A percentile compares a stretch with the other conserved stretches of the same genome.
Evolutionary conservation across 1,140 invertebrate genomes (phyloP).

Genomic region (Cyclina sinensis): DNA sequence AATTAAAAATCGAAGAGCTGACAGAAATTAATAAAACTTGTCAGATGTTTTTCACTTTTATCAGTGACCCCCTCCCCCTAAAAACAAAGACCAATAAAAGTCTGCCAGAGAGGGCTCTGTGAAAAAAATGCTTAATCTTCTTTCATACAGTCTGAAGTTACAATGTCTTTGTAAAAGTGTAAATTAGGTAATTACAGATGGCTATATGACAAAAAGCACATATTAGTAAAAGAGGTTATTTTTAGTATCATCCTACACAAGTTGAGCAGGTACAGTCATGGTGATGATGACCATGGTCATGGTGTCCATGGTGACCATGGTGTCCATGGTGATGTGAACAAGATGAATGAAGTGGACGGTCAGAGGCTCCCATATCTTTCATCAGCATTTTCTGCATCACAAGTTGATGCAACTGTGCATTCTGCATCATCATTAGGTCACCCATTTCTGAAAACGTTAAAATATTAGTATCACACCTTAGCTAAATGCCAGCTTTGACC

Average conservation of each 20-base stretch:
- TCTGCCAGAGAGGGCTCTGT: too few relatives aligned
- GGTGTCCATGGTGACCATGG: constrained; percentile 31
- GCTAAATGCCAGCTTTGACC: constrained; percentile 23
- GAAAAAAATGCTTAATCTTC: too few relatives aligned
- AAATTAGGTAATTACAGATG: too few relatives aligned
- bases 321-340: not conserved
- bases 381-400: constrained; percentile 82
- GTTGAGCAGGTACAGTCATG: not conserved
- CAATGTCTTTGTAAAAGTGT: too few relatives aligned
- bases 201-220: too few relatives aligned
- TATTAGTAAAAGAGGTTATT: too few relatives aligned
- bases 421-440: constrained; percentile 84
- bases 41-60: too few relatives aligned
- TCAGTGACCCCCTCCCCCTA: too few relatives aligned
- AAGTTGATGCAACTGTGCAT: constrained; percentile 82
- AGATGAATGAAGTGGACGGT: constrained; percentile 23
- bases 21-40: too few relatives aligned
- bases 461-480: not conserved
- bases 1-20: too few relatives aligned
- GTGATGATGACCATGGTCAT: constrained; percentile 43
- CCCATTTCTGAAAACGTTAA: constrained; percentile 75
- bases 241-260: constrained; percentile 22
- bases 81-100: too few relatives aligned
- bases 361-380: constrained; percentile 14
- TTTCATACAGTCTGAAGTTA: too few relatives aligned